Evolutionary conservation across 2,888 invertebrate species (phyloP), one percentile per base, ranked within the genome.

Genomic region (Orthosia gothica): DNA sequence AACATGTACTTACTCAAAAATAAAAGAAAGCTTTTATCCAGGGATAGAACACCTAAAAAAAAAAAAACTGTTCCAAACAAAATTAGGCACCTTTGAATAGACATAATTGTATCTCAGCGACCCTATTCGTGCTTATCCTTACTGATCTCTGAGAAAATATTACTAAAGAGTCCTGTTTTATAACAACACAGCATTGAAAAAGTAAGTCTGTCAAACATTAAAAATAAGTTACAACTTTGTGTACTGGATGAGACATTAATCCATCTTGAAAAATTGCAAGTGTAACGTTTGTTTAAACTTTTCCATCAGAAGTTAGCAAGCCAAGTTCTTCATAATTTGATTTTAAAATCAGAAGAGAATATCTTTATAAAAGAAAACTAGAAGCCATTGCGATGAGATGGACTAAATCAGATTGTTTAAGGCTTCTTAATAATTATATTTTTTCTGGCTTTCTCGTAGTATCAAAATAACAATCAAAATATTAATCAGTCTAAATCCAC

Each of bases 281-380:
- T 74, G 57, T 77, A 74, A 54, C 69, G 74, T 83, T 83, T 75
- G 63, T 79, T 84, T 79, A 77, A 85, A 86, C 84, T 85, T 85
- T 85, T 84, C 86, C 86, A 86, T 85, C 84, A 85, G 65, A 85
- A 85, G 84, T 85, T 85, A 83, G 83, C 54, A 55, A 81, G 78
- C 54, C 78, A 81, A 86, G 86, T 81, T 85, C 72, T 76, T 64
- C 70, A 79, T 87, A 84, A 87, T 85, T 84, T 84, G 78, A 88
- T 88, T 88, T 88, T 87, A 84, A 87, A 87, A 86, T 80, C 78
- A 74, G 80, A 74, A 68, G 55, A 73, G 67, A 81, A 87, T 76
- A 82, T 73, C 45, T 81, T 85, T 77, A 82, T 70, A 59, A 82
- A 69, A 86, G 74, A 59, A 62, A 79, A 79, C 70, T 85, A 75